These are phyloP conservation scores for Trachymyrmex septentrionalis DNA, from an alignment of 1,140 invertebrate species.

Conservation along the genomic window DNA sequence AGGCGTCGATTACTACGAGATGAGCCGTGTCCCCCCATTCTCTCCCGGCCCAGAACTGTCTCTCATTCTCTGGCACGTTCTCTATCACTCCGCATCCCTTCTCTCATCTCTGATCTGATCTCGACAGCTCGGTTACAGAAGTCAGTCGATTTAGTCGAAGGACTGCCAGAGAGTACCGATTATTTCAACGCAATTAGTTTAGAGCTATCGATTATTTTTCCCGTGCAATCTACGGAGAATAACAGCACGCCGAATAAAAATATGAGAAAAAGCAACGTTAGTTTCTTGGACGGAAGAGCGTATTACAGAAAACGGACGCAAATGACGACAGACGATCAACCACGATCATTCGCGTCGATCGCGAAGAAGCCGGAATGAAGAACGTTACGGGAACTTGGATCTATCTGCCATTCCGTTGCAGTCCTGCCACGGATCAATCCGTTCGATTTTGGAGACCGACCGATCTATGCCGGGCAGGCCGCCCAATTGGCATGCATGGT, in stretches of 20 bases:
- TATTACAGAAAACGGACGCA: neutral
- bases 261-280: conserved; percentile 39
- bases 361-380: conserved; percentile 14
- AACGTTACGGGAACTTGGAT: conserved; percentile 43
- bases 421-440: conserved; percentile 90
- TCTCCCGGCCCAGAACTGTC: conserved; percentile 38
- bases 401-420: conserved; percentile 85
- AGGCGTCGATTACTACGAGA: conserved; percentile 63
- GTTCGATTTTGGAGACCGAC: conserved; percentile 89
- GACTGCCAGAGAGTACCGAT: neutral
- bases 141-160: conserved; percentile 12
- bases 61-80: conserved; percentile 44
- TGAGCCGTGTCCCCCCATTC: conserved; percentile 41
- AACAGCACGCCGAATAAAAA: conserved; percentile 3
- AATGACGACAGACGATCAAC: conserved; percentile 39
- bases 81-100: conserved; percentile 54
- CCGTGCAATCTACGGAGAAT: conserved; percentile 16
- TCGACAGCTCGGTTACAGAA: conserved; percentile 15
- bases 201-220: conserved; percentile 25
- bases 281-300: neutral
- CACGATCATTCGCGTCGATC: conserved; percentile 18
- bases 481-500: conserved; percentile 91
- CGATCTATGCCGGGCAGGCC: conserved; percentile 90
- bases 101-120: neutral
- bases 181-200: conserved; percentile 30